These are phyloP conservation scores for Pentamera pediparva DNA, from an alignment of 53 echinoderm and acorn worm genomes.

Conservation along the genomic window DNA sequence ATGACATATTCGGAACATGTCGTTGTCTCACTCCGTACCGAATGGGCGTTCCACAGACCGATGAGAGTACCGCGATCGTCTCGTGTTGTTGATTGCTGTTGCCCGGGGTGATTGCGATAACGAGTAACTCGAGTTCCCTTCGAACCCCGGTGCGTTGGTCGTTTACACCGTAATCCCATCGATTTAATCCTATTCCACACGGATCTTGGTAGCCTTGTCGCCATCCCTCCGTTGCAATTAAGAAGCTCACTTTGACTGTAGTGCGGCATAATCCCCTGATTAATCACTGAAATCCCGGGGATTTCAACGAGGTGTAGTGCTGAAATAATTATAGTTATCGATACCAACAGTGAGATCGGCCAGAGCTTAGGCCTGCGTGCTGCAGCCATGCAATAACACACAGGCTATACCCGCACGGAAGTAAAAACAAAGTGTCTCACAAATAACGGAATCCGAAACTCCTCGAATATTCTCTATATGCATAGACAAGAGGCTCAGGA, in stretches of 20 bases:
- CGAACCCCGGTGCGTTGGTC: not conserved
- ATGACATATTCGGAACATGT: not conserved
- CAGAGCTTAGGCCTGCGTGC: not conserved
- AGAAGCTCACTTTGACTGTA: not conserved
- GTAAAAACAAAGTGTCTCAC: too few species aligned
- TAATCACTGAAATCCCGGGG: not conserved
- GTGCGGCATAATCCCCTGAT: not conserved
- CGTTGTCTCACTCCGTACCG: not conserved
- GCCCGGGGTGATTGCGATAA: too few species aligned
- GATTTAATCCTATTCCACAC: not conserved
- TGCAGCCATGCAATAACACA: too few species aligned
- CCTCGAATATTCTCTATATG: too few species aligned
- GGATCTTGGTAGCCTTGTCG: not conserved
- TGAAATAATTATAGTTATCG: too few species aligned
- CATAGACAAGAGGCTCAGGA: too few species aligned
- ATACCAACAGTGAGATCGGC: not conserved
- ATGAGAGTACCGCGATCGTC: too few species aligned
- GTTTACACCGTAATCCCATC: not conserved
- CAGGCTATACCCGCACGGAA: too few species aligned
- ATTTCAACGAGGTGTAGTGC: too few species aligned
- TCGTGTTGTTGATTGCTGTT: too few species aligned
- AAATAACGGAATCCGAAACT: too few species aligned
- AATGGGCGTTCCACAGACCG: not conserved
- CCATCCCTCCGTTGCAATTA: not conserved
- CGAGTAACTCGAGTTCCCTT: not conserved